Conservation (phyloP, 2,888 invertebrate genomes). For the Bibio marci region DNA sequence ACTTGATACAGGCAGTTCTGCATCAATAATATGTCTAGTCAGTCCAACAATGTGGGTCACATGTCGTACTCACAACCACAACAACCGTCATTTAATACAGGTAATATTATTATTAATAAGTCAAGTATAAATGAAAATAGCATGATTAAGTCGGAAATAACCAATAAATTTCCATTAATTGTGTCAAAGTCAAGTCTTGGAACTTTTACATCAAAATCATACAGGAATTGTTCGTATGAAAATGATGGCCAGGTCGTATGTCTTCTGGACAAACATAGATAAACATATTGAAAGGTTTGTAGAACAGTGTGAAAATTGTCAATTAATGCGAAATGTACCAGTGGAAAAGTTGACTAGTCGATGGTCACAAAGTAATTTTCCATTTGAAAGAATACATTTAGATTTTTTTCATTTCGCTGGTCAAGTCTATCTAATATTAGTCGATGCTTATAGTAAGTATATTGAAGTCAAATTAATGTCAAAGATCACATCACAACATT, state of each 20-base stretch:
- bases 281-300: slow-evolving; percentile 2
- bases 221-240: slow-evolving; percentile 2
- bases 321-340: not conserved
- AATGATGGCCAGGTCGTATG: not conserved
- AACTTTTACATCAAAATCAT: slow-evolving; percentile 1
- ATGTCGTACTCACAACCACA: too few species aligned
- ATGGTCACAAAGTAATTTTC: not conserved
- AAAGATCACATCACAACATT: slow-evolving; percentile 3
- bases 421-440: slow-evolving; percentile 2
- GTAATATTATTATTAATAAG: too few species aligned
- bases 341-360: not conserved
- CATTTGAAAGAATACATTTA: slow-evolving; percentile 6
- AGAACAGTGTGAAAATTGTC: not conserved
- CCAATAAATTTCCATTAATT: too few species aligned
- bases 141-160: too few species aligned
- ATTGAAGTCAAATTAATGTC: slow-evolving; percentile 5
- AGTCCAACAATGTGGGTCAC: too few species aligned
- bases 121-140: too few species aligned
- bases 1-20: too few species aligned
- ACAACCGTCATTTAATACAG: too few species aligned
- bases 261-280: slow-evolving; percentile 1
- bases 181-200: too few species aligned
- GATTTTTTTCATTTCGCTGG: slow-evolving; percentile 6
- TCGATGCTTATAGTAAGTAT: slow-evolving; percentile 7
- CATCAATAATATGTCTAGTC: too few species aligned